These are phyloP conservation scores for Popillia japonica DNA, from an alignment of 1,140 invertebrate genomes.

Conservation along the genomic window DNA sequence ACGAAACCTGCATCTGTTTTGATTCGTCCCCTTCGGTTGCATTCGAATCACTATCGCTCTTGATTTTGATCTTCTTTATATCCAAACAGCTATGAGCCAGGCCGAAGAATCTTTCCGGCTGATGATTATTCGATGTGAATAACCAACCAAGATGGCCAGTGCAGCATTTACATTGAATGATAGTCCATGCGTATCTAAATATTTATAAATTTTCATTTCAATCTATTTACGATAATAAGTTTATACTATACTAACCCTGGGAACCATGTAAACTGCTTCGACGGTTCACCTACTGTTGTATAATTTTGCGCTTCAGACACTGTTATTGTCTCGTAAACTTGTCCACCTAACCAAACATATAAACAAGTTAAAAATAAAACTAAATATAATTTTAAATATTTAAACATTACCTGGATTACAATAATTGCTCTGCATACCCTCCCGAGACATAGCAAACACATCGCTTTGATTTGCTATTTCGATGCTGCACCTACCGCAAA, in stretches of 20 bases:
- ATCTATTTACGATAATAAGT: background rate
- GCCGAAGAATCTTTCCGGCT: slow-evolving; percentile 77
- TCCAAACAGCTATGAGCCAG: slow-evolving; percentile 64
- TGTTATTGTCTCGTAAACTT: slow-evolving; percentile 85
- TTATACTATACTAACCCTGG: slow-evolving; percentile 72
- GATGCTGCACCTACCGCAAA: slow-evolving; percentile 70
- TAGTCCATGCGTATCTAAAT: slow-evolving; percentile 80
- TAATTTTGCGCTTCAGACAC: slow-evolving; percentile 71
- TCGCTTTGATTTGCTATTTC: slow-evolving; percentile 73
- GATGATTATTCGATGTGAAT: slow-evolving; percentile 73
- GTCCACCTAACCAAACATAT: slow-evolving; percentile 64
- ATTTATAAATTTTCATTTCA: background rate
- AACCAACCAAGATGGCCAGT: slow-evolving; percentile 80
- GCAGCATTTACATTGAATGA: slow-evolving; percentile 74
- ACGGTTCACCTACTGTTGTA: slow-evolving; percentile 65
- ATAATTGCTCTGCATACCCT: slow-evolving; percentile 82
- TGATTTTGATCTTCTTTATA: slow-evolving; percentile 40
- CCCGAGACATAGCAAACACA: slow-evolving; percentile 83
- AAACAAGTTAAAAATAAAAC: background rate
- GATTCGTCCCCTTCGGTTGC: slow-evolving; percentile 26
- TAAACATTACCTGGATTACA: slow-evolving; percentile 72
- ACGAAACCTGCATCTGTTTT: background rate
- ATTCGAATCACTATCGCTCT: slow-evolving; percentile 8
- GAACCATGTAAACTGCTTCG: slow-evolving; percentile 83
- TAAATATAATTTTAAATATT: background rate